phyloP scores from a whole-genome alignment of 2,113 vertebrate genomes.

The Phalacrocorax pelagicus region DNA sequence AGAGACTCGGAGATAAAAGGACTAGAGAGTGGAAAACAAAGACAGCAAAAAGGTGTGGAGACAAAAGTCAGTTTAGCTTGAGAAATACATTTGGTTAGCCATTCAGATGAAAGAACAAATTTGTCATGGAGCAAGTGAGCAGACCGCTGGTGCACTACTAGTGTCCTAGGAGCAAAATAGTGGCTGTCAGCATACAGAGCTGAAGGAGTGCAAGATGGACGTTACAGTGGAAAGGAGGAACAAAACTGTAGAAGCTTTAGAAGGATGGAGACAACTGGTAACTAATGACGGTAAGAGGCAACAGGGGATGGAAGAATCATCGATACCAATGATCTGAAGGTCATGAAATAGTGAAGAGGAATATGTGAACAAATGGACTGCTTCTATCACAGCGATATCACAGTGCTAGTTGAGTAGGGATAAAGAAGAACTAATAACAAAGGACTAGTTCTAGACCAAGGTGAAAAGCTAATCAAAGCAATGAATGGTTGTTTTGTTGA shows the following conservation, averaged over 20 bases:
- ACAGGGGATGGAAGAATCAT: background rate
- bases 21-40: background rate
- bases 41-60: background rate
- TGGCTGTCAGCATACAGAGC: background rate
- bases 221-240: background rate
- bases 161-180: background rate
- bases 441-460: background rate
- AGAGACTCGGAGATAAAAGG: background rate
- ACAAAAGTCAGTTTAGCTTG: background rate
- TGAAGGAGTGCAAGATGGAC: background rate
- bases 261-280: background rate
- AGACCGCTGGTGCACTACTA: background rate
- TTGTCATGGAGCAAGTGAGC: background rate
- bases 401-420: background rate
- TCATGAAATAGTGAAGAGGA: background rate
- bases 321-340: background rate
- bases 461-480: background rate
- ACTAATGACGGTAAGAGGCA: background rate
- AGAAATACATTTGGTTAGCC: background rate
- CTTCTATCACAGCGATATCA: background rate
- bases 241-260: background rate
- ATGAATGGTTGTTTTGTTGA: background rate
- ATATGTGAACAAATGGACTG: background rate
- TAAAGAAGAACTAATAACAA: background rate
- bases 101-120: background rate